phyloP scores from a whole-genome alignment of 2,888 invertebrate species.

The Lycaena phlaeas region DNA sequence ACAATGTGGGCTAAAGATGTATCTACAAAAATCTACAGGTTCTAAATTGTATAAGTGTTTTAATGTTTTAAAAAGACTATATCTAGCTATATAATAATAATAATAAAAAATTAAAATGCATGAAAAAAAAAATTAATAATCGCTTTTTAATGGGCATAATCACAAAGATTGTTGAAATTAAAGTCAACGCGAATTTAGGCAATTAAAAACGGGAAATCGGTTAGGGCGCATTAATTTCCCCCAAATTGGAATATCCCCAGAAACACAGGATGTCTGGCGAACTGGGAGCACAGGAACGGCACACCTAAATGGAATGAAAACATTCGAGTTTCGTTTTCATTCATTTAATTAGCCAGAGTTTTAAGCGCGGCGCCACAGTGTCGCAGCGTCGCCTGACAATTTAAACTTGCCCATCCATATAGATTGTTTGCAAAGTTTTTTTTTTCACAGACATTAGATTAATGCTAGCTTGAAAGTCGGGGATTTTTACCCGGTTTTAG shows the following conservation, averaged over 20 bases:
- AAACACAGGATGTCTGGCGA: conserved; percentile 1
- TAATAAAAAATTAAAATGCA: no score
- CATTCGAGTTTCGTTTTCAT: conserved; percentile 67
- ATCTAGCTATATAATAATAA: no score
- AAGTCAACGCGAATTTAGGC: not conserved
- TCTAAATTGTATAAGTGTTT: no score
- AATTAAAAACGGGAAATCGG: conserved; percentile 6
- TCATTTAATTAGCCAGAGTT: conserved; percentile 64
- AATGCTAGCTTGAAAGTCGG: not conserved
- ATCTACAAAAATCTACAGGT: no score
- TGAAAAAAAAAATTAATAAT: not conserved
- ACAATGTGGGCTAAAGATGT: no score
- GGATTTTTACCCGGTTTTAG: not conserved
- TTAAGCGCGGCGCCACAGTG: conserved; percentile 43
- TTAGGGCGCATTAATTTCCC: not conserved
- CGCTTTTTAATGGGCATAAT: not conserved
- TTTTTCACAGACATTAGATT: conserved; percentile 9
- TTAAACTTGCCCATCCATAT: conserved; percentile 41
- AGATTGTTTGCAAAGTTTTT: conserved; percentile 33
- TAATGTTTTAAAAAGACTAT: no score
- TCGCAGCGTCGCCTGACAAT: conserved; percentile 41
- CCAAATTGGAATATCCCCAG: not conserved
- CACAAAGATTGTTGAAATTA: not conserved
- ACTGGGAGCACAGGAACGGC: not conserved
- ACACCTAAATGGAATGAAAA: conserved; percentile 62